A percentile compares a stretch with the other conserved stretches of the same genome.
These are phyloP conservation scores for Noctua fimbriata DNA, from an alignment of 2,888 invertebrate genomes.

Conservation along the genomic window DNA sequence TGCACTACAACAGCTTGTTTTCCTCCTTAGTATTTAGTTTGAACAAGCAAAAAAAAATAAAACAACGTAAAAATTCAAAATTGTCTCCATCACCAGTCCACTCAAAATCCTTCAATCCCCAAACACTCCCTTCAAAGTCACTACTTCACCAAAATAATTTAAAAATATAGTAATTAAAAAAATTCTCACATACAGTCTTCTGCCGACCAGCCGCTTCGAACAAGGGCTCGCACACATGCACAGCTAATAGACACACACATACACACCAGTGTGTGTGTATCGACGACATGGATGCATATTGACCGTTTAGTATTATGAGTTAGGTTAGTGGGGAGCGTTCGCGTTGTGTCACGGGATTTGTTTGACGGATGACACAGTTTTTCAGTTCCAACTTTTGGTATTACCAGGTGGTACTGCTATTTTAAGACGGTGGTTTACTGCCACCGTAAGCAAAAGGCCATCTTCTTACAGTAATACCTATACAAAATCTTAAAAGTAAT, in stretches of 20 bases:
- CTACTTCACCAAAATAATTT: conserved; percentile 1
- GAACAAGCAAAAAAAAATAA: not conserved
- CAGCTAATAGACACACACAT: conserved; percentile 71
- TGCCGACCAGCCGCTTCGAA: conserved; percentile 69
- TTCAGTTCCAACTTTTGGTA: not conserved
- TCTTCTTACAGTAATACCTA: not conserved
- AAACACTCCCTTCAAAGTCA: not conserved
- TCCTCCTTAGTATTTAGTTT: not conserved
- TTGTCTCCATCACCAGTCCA: too few species aligned
- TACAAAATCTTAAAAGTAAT: not conserved
- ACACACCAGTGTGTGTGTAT: conserved; percentile 60
- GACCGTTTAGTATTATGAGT: conserved; percentile 85
- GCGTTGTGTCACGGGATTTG: conserved; percentile 68
- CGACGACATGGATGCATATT: conserved; percentile 81
- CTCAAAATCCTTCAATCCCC: not conserved
- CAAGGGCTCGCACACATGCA: conserved; percentile 76
- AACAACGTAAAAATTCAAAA: not conserved
- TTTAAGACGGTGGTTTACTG: not conserved
- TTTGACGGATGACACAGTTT: conserved; percentile 28
- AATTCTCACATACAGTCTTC: conserved; percentile 73
- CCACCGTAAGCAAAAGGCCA: too few species aligned
- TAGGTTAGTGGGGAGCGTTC: conserved; percentile 69
- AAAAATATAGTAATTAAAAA: conserved; percentile 46
- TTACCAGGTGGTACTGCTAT: not conserved
- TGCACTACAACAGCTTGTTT: too few species aligned